phyloP scores from a whole-genome alignment of 2,113 vertebrate genomes.

The Peromyscus californicus region DNA sequence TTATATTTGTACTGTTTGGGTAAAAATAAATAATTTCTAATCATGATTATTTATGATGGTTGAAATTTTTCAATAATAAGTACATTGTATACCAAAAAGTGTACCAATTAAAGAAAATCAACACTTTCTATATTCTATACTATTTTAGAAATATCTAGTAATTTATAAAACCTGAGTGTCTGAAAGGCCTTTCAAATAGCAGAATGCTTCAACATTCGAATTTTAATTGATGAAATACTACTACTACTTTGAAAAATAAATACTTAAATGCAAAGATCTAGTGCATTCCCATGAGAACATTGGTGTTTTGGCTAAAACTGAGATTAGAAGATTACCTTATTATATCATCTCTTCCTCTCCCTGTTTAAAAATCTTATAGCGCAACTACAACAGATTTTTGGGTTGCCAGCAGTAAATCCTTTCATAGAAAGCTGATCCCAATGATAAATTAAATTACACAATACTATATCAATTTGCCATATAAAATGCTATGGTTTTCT shows the following conservation, averaged over 20 bases:
- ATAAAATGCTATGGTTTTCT: neutral
- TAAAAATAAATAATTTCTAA: slow-evolving; percentile 52
- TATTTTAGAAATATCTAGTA: slow-evolving; percentile 38
- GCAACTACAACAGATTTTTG: neutral
- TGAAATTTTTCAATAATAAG: slow-evolving; percentile 34
- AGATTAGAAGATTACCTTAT: neutral
- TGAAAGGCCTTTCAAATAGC: slow-evolving; percentile 35
- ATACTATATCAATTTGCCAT: slow-evolving; percentile 40
- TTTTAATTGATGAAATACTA: slow-evolving; percentile 50
- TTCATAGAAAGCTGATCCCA: slow-evolving; percentile 48
- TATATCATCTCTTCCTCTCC: neutral
- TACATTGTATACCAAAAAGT: neutral
- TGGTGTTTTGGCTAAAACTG: slow-evolving; percentile 25
- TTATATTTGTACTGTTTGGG: slow-evolving; percentile 10
- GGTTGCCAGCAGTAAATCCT: slow-evolving; percentile 23
- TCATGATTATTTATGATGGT: neutral
- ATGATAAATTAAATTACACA: slow-evolving; percentile 23
- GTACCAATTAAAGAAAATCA: slow-evolving; percentile 47
- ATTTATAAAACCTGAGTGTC: slow-evolving; percentile 35
- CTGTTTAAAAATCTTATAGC: slow-evolving; percentile 35
- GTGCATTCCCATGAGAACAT: slow-evolving; percentile 3
- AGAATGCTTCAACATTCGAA: slow-evolving; percentile 13
- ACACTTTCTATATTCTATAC: slow-evolving; percentile 17
- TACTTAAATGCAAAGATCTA: slow-evolving; percentile 51
- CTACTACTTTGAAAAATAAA: neutral